Base-by-base conservation (phyloP, 2,113 vertebrate species). In the Melospiza melodia region DNA sequence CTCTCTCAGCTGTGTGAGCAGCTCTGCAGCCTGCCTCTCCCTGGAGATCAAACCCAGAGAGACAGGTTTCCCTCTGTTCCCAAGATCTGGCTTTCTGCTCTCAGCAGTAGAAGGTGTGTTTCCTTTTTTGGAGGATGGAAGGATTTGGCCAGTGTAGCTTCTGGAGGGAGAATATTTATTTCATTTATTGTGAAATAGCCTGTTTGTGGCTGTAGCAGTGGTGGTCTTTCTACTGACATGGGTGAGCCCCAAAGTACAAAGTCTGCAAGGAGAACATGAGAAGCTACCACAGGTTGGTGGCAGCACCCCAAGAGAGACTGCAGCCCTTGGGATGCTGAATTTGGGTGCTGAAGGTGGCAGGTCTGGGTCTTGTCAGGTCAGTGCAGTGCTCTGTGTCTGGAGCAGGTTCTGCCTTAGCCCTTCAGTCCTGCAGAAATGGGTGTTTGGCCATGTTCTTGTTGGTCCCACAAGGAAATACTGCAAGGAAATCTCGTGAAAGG, bases 101-200 rank as follows among this genome's bases (percentile, higher is more conserved):
- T 51, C 27, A 41, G 2, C 15, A 35, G n/a, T 22, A 41, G 30
- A 33, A 55, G 67, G 86, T 1, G 31, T 89, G 73, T 67, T 82
- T 87, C 79, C 52, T 15, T 66, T 67, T 46, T 54, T 1, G 5
- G 48, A 87, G 87, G 61, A 67, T 91, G 67, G 78, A 75, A 75
- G 71, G 61, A 39, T 75, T 72, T 91, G 91, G 43, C 83, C 43
- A 46, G 17, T 16, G 31, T 67, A 48, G 33, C 52, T 90, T 83
- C 78, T 87, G 90, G 57, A 87, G 83, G 61, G 43, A 43, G 74
- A 46, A 12, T 1, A 72, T 15, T 87, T 79, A 13, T 82, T 94
- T 95, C 84, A 66, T n/a, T 95, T 73, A 7, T 49, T 85, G 75
- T 87, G 86, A 81, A 92, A 65, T 52, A 75, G 67, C 66, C 66